A percentile compares a stretch with the other conserved stretches of the same genome.
Evolutionary conservation across 2,113 vertebrate species (phyloP).

Genomic region (Xyrauchen texanus): DNA sequence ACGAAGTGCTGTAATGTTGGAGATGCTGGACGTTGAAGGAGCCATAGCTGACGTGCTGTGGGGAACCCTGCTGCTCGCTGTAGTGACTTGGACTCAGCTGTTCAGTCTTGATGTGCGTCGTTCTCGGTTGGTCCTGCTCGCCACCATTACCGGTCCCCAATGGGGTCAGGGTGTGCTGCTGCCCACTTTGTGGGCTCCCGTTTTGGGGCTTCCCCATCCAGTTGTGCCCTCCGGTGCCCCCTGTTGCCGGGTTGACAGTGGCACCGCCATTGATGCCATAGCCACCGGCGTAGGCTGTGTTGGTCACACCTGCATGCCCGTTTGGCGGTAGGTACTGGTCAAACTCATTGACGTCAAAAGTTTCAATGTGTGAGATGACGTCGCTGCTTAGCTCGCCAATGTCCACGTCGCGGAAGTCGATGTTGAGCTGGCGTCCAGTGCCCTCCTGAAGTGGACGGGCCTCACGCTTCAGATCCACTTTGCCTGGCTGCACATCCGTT

Average conservation of each 20-base stretch:
- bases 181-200: slow-evolving; percentile 65
- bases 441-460: slow-evolving; percentile 84
- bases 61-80: slow-evolving; percentile 90
- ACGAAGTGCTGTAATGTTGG: slow-evolving; percentile 80
- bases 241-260: slow-evolving; percentile 63
- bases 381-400: slow-evolving; percentile 96
- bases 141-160: slow-evolving; percentile 74
- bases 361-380: slow-evolving; percentile 97
- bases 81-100: slow-evolving; percentile 97
- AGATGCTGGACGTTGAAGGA: slow-evolving; percentile 92
- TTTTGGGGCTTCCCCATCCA: slow-evolving; percentile 87
- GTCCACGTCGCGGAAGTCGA: slow-evolving; percentile 96
- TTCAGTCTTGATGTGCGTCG: slow-evolving; percentile 93
- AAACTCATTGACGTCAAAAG: slow-evolving; percentile 95
- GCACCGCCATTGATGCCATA: slow-evolving; percentile 80
- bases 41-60: slow-evolving; percentile 85
- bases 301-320: slow-evolving; percentile 82
- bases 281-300: slow-evolving; percentile 78
- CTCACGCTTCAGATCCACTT: slow-evolving; percentile 91
- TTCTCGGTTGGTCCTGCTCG: slow-evolving; percentile 78
- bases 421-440: slow-evolving; percentile 87
- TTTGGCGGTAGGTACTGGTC: slow-evolving; percentile 96
- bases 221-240: slow-evolving; percentile 62
- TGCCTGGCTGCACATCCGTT: slow-evolving; percentile 85
- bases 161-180: slow-evolving; percentile 76